Percentiles rank a stretch among this genome's conserved stretches.
Conservation (phyloP, 2,888 invertebrate genomes). For the Netelia inedita region DNA sequence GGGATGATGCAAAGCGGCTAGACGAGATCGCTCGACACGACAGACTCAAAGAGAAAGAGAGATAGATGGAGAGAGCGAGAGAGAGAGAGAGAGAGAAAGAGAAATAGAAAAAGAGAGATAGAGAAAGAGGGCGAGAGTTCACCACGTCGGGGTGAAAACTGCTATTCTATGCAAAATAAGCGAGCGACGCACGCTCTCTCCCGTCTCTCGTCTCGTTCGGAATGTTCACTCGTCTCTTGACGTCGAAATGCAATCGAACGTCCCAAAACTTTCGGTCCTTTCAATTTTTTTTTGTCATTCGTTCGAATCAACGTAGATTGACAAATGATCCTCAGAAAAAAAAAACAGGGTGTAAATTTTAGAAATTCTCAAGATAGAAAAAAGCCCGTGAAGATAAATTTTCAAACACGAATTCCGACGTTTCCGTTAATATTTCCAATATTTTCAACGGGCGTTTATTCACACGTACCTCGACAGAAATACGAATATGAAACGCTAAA, state of each 20-base stretch:
- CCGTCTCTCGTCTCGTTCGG: conserved; percentile 10
- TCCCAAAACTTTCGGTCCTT: conserved; percentile 1
- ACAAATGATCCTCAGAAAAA: not conserved
- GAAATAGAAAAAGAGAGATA: too few species aligned
- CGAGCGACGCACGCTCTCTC: not conserved
- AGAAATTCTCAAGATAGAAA: not conserved
- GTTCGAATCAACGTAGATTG: conserved; percentile 3
- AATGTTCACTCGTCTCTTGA: conserved; percentile 2
- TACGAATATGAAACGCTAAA: too few species aligned
- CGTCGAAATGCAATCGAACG: conserved; percentile 22
- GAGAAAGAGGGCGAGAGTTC: not conserved
- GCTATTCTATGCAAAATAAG: conserved; percentile 68
- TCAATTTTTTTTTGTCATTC: not conserved
- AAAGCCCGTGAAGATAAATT: too few species aligned
- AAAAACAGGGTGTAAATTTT: not conserved
- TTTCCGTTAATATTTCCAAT: conserved; percentile 4
- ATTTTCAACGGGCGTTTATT: not conserved
- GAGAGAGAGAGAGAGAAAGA: too few species aligned
- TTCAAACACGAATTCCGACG: too few species aligned
- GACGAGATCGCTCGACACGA: conserved; percentile 2
- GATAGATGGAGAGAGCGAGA: not conserved
- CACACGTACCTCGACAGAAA: too few species aligned
- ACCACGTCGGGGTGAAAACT: conserved; percentile 43
- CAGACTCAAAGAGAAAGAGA: not conserved
- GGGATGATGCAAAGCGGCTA: conserved; percentile 2